phyloP scores from a whole-genome alignment of 2,113 vertebrate species.

The Cepphus grylle region DNA sequence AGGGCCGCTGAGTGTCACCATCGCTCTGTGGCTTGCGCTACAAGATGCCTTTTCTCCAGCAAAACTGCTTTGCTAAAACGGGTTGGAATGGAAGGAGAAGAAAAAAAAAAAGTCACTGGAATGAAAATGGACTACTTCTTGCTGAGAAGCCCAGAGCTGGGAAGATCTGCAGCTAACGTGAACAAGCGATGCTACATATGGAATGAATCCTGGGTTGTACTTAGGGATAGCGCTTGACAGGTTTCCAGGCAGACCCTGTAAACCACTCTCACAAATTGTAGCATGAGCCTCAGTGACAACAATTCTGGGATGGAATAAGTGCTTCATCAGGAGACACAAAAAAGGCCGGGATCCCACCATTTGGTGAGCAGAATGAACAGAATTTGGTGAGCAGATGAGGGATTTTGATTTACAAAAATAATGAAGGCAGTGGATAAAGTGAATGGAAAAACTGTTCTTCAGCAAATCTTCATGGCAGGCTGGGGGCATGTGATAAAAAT shows the following conservation, averaged over 20 bases:
- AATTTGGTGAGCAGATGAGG: background rate
- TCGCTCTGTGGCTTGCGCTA: background rate
- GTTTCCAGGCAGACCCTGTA: background rate
- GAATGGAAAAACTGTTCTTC: background rate
- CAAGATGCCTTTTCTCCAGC: background rate
- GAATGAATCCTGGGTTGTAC: background rate
- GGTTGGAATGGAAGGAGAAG: background rate
- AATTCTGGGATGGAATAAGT: background rate
- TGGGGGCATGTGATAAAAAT: background rate
- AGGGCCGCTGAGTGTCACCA: constrained; percentile 29
- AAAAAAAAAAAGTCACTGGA: background rate
- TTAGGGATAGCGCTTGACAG: background rate
- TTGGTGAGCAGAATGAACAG: background rate
- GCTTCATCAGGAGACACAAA: background rate
- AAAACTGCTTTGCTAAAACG: background rate
- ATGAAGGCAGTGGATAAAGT: background rate
- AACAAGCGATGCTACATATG: background rate
- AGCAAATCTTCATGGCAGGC: background rate
- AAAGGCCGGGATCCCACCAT: background rate
- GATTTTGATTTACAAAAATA: background rate
- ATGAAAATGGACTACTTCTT: background rate
- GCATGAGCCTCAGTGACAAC: background rate
- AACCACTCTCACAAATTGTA: background rate
- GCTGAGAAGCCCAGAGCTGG: background rate
- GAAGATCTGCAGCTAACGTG: background rate